phyloP scores from a whole-genome alignment of 2,113 vertebrate species.

The Caretta caretta region DNA sequence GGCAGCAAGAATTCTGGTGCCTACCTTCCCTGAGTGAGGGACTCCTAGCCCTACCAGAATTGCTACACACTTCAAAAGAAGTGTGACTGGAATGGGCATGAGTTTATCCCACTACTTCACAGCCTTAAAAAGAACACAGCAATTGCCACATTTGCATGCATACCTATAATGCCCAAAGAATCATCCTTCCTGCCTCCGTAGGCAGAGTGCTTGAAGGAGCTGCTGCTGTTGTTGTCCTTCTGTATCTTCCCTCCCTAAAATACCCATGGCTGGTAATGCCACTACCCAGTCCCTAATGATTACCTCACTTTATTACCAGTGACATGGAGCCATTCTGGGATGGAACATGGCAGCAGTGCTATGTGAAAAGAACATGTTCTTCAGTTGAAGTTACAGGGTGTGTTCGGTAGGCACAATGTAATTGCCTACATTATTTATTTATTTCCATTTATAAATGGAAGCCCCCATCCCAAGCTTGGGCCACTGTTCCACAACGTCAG shows the following conservation, averaged over 20 bases:
- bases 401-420: not conserved
- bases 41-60: not conserved
- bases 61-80: too few relatives aligned
- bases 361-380: not conserved
- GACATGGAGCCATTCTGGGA: not conserved
- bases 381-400: fast-evolving
- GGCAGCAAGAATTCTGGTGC: not conserved
- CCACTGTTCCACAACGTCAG: not conserved
- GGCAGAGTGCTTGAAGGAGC: not conserved
- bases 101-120: not conserved
- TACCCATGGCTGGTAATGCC: too few relatives aligned
- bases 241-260: not conserved
- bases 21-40: not conserved
- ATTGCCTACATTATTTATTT: not conserved
- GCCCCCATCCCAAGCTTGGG: not conserved
- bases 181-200: not conserved
- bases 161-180: not conserved
- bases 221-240: not conserved
- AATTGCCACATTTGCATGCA: not conserved
- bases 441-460: not conserved
- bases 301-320: not conserved
- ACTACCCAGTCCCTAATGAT: not conserved
- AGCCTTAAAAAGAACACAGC: not conserved
- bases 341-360: not conserved
- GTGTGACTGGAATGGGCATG: not conserved